phyloP scores from a whole-genome alignment of 23 tunicate genomes.

The Corella eumyota region DNA sequence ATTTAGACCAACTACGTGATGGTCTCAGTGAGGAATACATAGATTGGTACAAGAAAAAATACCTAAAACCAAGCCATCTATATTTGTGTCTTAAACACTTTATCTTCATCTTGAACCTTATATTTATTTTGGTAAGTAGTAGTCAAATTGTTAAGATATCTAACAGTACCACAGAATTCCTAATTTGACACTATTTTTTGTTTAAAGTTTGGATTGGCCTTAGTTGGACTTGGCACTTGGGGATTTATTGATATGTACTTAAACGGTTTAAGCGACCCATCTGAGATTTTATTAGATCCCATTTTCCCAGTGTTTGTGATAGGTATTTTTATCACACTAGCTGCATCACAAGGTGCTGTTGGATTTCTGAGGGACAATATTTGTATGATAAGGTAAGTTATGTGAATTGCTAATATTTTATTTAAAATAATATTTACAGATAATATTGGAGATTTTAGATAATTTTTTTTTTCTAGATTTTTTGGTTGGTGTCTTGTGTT shows the following conservation, averaged over 20 bases:
- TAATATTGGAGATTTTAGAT: too few relatives aligned
- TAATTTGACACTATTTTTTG: too few relatives aligned
- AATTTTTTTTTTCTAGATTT: constrained; percentile 14
- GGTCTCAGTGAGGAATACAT: constrained; percentile 15
- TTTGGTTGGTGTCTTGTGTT: constrained; percentile 51
- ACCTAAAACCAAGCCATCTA: constrained; percentile 60
- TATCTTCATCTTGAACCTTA: constrained; percentile 44
- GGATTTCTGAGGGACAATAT: constrained; percentile 80
- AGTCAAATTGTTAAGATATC: too few relatives aligned
- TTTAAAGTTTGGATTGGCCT: constrained; percentile 52
- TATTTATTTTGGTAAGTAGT: constrained; percentile 71
- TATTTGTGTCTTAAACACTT: constrained; percentile 59
- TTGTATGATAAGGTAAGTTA: constrained; percentile 59
- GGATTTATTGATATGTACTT: constrained; percentile 31
- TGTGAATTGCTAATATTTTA: background rate
- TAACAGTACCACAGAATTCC: too few relatives aligned
- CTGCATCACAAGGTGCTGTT: constrained; percentile 53
- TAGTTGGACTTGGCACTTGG: constrained; percentile 66
- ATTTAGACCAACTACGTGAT: background rate
- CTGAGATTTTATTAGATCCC: constrained; percentile 36
- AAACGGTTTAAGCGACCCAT: constrained; percentile 23
- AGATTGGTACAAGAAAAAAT: constrained; percentile 70
- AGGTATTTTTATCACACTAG: constrained; percentile 42
- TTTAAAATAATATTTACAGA: background rate
- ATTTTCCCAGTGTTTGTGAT: constrained; percentile 62